Evolutionary conservation across 2,888 invertebrate genomes (phyloP), one percentile per base, ranked within the genome.

Genomic region (Strigamia maritima): DNA sequence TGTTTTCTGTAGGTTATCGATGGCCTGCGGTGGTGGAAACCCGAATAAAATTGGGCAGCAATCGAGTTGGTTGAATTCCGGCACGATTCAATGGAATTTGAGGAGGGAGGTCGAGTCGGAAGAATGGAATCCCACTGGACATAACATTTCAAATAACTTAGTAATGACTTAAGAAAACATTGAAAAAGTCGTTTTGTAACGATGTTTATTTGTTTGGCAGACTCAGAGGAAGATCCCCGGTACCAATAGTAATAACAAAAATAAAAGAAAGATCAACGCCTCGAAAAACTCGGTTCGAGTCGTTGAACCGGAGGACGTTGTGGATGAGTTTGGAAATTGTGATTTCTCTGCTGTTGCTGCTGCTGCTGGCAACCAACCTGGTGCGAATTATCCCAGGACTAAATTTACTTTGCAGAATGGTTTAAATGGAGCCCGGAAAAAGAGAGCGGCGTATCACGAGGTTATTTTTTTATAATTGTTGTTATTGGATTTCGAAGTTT

Each of bases 1-100:
- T 0, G 2, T 6, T 44, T 44, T 10, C 16, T 44, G 14, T 8
- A 54, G 54, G 8, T 54, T 16, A 19, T n/a, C 54, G 54, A 54
- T 54, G 54, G 54, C 54, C 54, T 54, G 54, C 19, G 54, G 54
- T 54, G 54, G 54, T n/a, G 54, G 54, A 54, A 54, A 54, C 54
- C 54, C 54, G 19, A 54, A 54, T 19, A 54, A 54, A 54, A 54
- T 19, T 8, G 54, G 54, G 2, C 54, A 19, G 2, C 54, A 1
- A 19, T 2, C 54, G 19, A 19, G 54, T 54, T 54, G 54, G 54
- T 3, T 54, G 54, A 54, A 54, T 54, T 54, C 54, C 7, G 54
- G 54, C n/a, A 19, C 19, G 19, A 19, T 54, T 54, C 54, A 54
- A 8, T 54, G 54, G 54, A 54, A 54, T 54, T 54, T 19, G 8